Base-by-base conservation (phyloP, 2,797 vertebrate species). In the Anguilla obscura region DNA sequence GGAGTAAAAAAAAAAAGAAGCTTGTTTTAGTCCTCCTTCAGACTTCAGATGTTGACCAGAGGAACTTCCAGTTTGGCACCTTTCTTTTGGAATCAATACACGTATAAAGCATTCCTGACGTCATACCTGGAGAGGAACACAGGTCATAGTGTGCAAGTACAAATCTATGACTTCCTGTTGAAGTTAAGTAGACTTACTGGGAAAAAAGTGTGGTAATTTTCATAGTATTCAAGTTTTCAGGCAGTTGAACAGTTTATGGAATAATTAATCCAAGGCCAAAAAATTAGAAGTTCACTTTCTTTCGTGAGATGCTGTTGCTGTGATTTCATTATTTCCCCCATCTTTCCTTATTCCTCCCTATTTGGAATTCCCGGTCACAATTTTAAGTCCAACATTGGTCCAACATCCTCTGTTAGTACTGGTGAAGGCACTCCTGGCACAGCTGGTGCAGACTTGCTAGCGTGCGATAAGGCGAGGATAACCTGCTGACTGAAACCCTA, bases 141-240 rank as follows among this genome's bases (percentile, higher is more conserved):
- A 76, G 63, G 80, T 88, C 82, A 45, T 69, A 88, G 83, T 54
- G 66, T 66, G 16, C 50, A 88, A 84, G 69, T 74, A 82, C 66
- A 48, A n/a, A 24, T 82, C 4, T 74, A 21, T 30, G 24, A 85
- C 63, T 60, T 85, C 69, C 52, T 83, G 10, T 10, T 40, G 87
- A 50, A 24, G 58, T 84, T 16, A 48, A 48, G 54, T 76, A 52
- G 83, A 36, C 1, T 86, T 50, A 40, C 27, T 76, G 45, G 40
- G 16, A 16, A 52, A 16, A 54, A 18, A 30, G 24, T 24, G 18
- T 14, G 56, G 21, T 82, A 27, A 87, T 58, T 79, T 87, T 14
- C n/a, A 85, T 18, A 76, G 84, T 85, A 69, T 54, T 45, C 80
- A 48, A 84, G 30, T 52, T 12, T 12, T 87, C 66, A 27, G 50